Evolutionary conservation across 2,797 vertebrate genomes (phyloP), one percentile per base, ranked within the genome.

Genomic region (Adelosebastes latens): DNA sequence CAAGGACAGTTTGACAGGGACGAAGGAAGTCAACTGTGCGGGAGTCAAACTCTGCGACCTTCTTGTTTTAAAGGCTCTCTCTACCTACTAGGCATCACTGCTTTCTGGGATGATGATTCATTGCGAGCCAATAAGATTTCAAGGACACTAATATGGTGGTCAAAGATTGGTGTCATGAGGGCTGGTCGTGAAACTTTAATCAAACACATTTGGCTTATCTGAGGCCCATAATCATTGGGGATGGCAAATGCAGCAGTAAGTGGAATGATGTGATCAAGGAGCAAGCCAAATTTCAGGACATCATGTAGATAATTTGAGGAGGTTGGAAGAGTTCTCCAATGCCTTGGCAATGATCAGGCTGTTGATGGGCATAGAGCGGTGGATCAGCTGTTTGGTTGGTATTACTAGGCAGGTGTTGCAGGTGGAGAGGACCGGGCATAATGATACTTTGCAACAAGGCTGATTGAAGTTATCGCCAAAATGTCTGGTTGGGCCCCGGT

Each of bases 341-440:
- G 59, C 31, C 32, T 77, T 82, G 82, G 75, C 67, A 49, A 32
- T 56, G 77, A 75, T 64, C 34, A 32, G 52, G 64, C 4, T 75
- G 75, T 55, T 63, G 73, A 83, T 75, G 70, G 64, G 79, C 62
- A 67, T 2, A 27, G 39, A 73, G 74, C 86, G 81, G 72, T 74
- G 77, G 70, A 82, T 91, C 83, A 87, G 86, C 84, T 87, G 83
- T 84, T 84, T 88, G 68, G 34, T 82, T 58, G n/a, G 62, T 61
- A 79, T 70, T 75, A 85, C 72, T 82, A 86, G 60, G 82, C 87
- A 88, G 88, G 85, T 91, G 88, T 89, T 82, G 79, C 82, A 85
- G 79, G 86, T 80, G 71, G 84, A 84, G 22, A 72, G 65, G 39
- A 77, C 46, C 69, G 42, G 66, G 71, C 60, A 49, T 85, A 80